Evolutionary conservation across 2,797 vertebrate species (phyloP).

Genomic region (Diceros bicornis): DNA sequence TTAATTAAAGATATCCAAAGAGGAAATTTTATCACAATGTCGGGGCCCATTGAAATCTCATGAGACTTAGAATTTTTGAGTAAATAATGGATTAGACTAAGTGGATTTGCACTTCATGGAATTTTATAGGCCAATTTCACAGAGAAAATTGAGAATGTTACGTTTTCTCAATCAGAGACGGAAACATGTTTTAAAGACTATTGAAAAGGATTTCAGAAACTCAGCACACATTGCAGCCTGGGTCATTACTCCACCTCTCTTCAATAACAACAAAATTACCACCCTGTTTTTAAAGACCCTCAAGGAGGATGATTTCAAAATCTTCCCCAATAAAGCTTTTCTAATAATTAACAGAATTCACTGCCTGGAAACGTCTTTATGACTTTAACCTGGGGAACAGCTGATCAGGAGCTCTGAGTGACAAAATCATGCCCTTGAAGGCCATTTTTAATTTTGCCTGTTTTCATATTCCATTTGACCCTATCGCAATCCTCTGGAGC

Average conservation of each 20-base stretch:
- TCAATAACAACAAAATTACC: neutral
- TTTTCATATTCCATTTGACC: neutral
- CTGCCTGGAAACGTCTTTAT: neutral
- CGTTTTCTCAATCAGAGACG: slow-evolving; percentile 36
- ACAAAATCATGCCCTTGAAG: neutral
- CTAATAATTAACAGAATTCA: slow-evolving; percentile 27
- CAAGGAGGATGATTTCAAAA: slow-evolving; percentile 37
- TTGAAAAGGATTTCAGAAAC: neutral
- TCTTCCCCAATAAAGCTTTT: neutral
- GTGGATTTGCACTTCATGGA: neutral
- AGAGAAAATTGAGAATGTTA: slow-evolving; percentile 8
- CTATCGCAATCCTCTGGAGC: neutral
- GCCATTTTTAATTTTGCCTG: neutral
- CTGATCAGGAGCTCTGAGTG: neutral
- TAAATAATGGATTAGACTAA: neutral
- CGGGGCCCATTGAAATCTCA: neutral
- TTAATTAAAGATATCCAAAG: neutral
- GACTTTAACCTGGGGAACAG: neutral
- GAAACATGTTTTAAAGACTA: slow-evolving; percentile 8
- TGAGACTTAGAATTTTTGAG: neutral
- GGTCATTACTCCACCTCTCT: neutral
- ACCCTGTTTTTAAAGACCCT: neutral
- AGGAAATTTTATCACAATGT: neutral
- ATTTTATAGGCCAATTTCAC: slow-evolving; percentile 14
- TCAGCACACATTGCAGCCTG: neutral